These are phyloP conservation scores for Hydractinia symbiolongicarpus DNA, from an alignment of 30 jellyfish, hydroid and myxozoan genomes.

Conservation along the genomic window DNA sequence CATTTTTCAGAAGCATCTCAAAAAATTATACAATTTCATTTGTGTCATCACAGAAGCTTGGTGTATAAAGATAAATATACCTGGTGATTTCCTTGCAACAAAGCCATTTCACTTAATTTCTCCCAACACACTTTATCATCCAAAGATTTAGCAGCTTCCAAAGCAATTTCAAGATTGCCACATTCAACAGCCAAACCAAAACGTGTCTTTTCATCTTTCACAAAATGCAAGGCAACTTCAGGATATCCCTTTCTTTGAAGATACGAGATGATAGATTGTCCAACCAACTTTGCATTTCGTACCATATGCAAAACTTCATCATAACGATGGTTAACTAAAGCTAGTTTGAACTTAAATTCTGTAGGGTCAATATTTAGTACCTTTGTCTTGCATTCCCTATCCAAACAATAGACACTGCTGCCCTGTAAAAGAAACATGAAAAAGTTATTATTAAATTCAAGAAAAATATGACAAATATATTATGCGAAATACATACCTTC, in stretches of 20 bases:
- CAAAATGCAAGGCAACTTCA: slow-evolving; percentile 97
- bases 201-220: slow-evolving; percentile 82
- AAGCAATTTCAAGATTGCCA: slow-evolving; percentile 88
- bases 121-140: slow-evolving; percentile 96
- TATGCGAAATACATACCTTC: slow-evolving; percentile 42
- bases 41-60: not conserved
- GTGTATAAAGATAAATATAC: slow-evolving; percentile 17
- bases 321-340: slow-evolving; percentile 81
- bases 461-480: not conserved
- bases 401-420: slow-evolving; percentile 88
- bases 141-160: slow-evolving; percentile 93
- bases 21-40: not conserved
- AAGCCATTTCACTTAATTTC: slow-evolving; percentile 83
- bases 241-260: slow-evolving; percentile 94
- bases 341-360: slow-evolving; percentile 89
- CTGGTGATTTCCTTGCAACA: slow-evolving; percentile 92
- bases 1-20: not conserved
- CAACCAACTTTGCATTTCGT: slow-evolving; percentile 88
- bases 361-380: slow-evolving; percentile 92
- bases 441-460: not conserved
- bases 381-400: slow-evolving; percentile 90
- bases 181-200: slow-evolving; percentile 89
- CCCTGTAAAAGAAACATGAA: slow-evolving; percentile 39
- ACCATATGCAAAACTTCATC: slow-evolving; percentile 97
- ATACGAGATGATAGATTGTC: slow-evolving; percentile 90